Evolutionary conservation across 1,140 invertebrate species (phyloP), one percentile per base, ranked within the genome.

Genomic region (Hylaeus anthracinus): DNA sequence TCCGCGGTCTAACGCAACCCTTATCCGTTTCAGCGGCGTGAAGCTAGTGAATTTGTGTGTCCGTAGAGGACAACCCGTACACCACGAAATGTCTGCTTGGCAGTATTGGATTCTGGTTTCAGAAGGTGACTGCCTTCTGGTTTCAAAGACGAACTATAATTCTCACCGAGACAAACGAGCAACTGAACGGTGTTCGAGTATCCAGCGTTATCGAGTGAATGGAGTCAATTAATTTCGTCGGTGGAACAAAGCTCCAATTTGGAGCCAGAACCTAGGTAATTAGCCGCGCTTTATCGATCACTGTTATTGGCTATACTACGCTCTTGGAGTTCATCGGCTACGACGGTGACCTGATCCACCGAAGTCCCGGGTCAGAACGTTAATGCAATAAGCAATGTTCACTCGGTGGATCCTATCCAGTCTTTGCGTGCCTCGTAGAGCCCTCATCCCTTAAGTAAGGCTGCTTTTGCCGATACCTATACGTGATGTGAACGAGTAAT

Each of bases 261-360:
- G 87, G 87, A 89, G 86, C 86, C 85, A 87, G 86, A 86, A 88
- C 83, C 85, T 78, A 84, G 86, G 89, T 90, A 91, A 90, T 91
- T 91, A 91, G 90, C 88, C 85, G 84, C 84, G 88, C 90, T 91
- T 92, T 91, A 92, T 91, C 88, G 90, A 92, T 91, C 90, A 92
- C 91, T 86, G 86, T 89, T 88, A 91, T 91, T 90, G 89, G 88
- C 84, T 83, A 39, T 56, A 82, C 87, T 82, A 85, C 76, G 86
- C 72, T 82, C 81, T 82, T 79, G 56, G 73, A 65, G 61, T 84
- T 84, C 83, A 83, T 80, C 86, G 81, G 81, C 83, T 64, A 71
- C 77, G 72, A 48, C 43, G 65, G 53, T 73, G 67, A 81, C 72
- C 51, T n/a, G 82, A 84, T 77, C 58, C 77, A 70, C 72, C 72